Conservation (phyloP, 2,888 invertebrate genomes). For the Rosalia funebris region DNA sequence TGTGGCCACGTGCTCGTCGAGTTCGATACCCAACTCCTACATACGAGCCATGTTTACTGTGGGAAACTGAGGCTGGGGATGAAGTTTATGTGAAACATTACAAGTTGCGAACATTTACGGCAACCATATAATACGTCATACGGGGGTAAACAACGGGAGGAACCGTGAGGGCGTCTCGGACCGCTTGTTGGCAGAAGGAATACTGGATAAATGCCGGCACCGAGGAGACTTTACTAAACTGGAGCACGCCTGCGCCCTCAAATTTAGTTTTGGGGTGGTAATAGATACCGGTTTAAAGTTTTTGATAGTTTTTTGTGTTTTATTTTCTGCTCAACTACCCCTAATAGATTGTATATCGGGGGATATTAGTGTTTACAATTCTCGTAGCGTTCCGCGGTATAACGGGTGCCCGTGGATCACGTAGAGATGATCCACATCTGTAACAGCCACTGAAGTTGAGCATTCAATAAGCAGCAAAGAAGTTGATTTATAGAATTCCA, state of each 20-base stretch:
- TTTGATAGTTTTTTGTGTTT: conserved; percentile 33
- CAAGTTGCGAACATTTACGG: conserved; percentile 25
- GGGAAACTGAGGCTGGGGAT: conserved; percentile 20
- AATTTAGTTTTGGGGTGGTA: conserved; percentile 36
- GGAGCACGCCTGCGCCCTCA: conserved; percentile 42
- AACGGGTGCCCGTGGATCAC: no score
- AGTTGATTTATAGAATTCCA: no score
- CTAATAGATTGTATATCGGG: conserved; percentile 34
- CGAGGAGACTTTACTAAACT: conserved; percentile 41
- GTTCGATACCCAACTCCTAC: conserved; percentile 19
- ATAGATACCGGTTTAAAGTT: conserved; percentile 37
- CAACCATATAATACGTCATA: conserved; percentile 29
- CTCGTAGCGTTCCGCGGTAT: no score
- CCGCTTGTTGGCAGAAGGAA: conserved; percentile 41
- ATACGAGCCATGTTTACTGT: conserved; percentile 26
- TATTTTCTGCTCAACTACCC: conserved; percentile 33
- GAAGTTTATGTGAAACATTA: conserved; percentile 29
- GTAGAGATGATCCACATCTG: no score
- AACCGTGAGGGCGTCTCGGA: conserved; percentile 38
- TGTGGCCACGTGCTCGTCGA: conserved; percentile 20
- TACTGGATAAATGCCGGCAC: conserved; percentile 44
- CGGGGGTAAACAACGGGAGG: conserved; percentile 29
- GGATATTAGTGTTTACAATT: conserved; percentile 12
- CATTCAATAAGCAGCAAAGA: no score
- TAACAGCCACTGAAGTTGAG: no score